Percentiles rank a stretch among this genome's conserved stretches.
Evolutionary conservation across 2,888 invertebrate species (phyloP).

Genomic region (Pandemis heparana): DNA sequence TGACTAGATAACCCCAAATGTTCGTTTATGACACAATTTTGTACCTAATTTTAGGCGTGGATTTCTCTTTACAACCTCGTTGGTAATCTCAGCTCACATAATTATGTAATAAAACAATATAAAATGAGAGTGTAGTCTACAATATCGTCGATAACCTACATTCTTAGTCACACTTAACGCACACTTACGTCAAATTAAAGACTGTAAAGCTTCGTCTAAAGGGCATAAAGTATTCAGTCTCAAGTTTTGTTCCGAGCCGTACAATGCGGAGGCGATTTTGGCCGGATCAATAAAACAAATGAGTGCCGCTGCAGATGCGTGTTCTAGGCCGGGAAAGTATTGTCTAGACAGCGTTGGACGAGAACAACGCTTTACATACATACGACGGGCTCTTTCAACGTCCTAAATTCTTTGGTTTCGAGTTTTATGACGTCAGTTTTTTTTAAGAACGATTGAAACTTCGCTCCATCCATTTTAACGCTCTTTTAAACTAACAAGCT

Average conservation of each 20-base stretch:
- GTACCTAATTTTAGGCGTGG: too few species aligned
- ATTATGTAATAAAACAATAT: too few species aligned
- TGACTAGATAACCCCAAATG: too few species aligned
- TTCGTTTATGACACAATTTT: too few species aligned
- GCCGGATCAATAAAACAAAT: slow-evolving; percentile 42
- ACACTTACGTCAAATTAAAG: not conserved
- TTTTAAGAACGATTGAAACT: too few species aligned
- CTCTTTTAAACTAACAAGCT: too few species aligned
- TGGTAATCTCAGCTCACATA: too few species aligned
- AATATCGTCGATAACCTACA: too few species aligned
- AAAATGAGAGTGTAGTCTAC: too few species aligned
- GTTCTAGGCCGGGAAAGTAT: slow-evolving; percentile 14
- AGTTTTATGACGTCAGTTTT: not conserved
- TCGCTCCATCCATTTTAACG: too few species aligned
- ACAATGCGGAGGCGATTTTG: slow-evolving; percentile 37
- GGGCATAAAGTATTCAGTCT: not conserved
- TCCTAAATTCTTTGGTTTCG: not conserved
- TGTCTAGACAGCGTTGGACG: slow-evolving; percentile 17
- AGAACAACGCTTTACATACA: not conserved
- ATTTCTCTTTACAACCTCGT: too few species aligned
- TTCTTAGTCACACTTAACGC: not conserved
- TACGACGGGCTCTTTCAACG: not conserved
- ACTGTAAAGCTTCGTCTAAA: not conserved
- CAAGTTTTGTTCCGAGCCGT: slow-evolving; percentile 12
- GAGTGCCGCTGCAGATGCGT: slow-evolving; percentile 40